These are phyloP conservation scores for Malurus alboscapulatus DNA, from an alignment of 2,113 vertebrate species.

Conservation along the genomic window DNA sequence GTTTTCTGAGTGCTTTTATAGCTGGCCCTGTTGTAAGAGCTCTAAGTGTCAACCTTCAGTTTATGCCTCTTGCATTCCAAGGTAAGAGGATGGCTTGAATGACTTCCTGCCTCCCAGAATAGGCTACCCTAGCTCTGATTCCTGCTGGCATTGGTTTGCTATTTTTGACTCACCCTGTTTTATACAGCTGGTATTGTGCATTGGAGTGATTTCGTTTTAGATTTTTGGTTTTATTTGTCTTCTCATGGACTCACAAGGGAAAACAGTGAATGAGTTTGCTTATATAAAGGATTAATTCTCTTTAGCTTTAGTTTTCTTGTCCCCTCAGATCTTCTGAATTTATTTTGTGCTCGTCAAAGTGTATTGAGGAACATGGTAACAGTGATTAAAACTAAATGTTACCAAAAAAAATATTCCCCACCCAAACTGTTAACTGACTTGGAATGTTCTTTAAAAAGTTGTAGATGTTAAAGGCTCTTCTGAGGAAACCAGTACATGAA, in stretches of 20 bases:
- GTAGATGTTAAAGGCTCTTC: neutral
- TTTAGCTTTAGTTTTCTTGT: neutral
- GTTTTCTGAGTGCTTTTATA: neutral
- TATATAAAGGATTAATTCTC: neutral
- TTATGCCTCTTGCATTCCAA: neutral
- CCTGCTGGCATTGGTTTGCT: neutral
- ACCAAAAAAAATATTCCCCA: neutral
- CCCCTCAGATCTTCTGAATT: neutral
- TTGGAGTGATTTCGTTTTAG: neutral
- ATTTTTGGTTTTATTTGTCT: neutral
- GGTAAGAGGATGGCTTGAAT: constrained; percentile 23
- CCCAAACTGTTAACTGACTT: neutral
- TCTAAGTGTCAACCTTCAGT: neutral
- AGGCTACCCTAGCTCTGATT: neutral
- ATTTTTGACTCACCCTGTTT: neutral
- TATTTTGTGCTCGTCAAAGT: neutral
- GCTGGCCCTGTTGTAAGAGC: neutral
- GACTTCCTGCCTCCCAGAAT: constrained; percentile 36
- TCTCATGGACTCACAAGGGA: neutral
- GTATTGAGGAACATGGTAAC: neutral
- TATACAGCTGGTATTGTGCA: neutral
- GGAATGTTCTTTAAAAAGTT: neutral
- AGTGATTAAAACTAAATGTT: neutral
- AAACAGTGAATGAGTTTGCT: neutral
- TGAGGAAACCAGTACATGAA: constrained; percentile 24